Base-by-base conservation (phyloP, 2,888 invertebrate genomes). In the Neoascia interrupta region DNA sequence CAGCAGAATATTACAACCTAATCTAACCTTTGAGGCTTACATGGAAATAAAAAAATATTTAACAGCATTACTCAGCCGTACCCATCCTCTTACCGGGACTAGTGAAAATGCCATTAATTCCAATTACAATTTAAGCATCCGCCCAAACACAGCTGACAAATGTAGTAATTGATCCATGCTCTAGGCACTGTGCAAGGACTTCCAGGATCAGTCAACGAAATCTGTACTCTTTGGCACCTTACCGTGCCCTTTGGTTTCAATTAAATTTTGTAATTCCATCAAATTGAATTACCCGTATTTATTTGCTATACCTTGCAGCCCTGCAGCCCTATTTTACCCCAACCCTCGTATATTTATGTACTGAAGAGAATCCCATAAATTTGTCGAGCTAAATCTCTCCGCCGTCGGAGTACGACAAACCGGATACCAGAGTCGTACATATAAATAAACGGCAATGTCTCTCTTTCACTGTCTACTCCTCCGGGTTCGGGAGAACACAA, bases 201-300 rank as follows among this genome's bases (percentile, higher is more conserved):
- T 39, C 36, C 36, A 26, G 47, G 31, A 49, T 60, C 60, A n/a
- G n/a, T n/a, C n/a, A n/a, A n/a, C n/a, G n/a, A n/a, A n/a, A n/a
- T n/a, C n/a, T n/a, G n/a, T n/a, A n/a, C n/a, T n/a, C n/a, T n/a
- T n/a, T n/a, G n/a, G n/a, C n/a, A n/a, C n/a, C n/a, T n/a, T n/a
- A n/a, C n/a, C 4, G 39, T 61, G 11, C 70, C 58, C 39, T 60
- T 74, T 56, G 80, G 74, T 80, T 80, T 74, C 80, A 80, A 80
- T 80, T 80, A 80, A 74, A 74, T 80, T 74, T 63, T 49, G 80
- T 80, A 80, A 80, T 80, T 80, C 68, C 74, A 58, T 74, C 74
- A 74, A 80, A 80, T 80, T 80, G 80, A 80, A 80, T 80, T 80
- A 68, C 73, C 73, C 66, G 79, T 61, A 73, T 79, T 79, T 79